Evolutionary conservation across 2,113 vertebrate genomes (phyloP).

Genomic region (Isurus oxyrinchus): DNA sequence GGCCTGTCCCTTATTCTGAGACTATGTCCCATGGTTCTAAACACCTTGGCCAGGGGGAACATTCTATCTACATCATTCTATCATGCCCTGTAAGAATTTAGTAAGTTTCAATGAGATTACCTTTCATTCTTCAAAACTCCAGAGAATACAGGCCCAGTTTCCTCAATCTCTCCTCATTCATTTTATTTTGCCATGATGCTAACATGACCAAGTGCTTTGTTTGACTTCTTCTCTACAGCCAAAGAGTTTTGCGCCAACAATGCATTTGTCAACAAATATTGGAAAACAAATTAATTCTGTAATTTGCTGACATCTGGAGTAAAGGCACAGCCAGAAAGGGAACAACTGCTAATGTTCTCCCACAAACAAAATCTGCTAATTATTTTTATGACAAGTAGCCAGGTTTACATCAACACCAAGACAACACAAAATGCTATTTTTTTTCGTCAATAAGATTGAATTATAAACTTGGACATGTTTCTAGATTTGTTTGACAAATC

Average conservation of each 20-base stretch:
- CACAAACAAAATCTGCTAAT: neutral
- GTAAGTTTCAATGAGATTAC: no score
- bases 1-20: no score
- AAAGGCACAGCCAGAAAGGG: neutral
- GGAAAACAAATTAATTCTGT: neutral
- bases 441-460: neutral
- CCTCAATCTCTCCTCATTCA: no score
- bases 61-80: no score
- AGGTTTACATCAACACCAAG: neutral
- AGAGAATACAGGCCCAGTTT: no score
- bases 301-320: neutral
- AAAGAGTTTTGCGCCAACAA: neutral
- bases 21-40: no score
- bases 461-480: neutral
- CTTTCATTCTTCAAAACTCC: no score
- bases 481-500: neutral
- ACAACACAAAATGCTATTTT: neutral
- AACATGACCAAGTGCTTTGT: neutral
- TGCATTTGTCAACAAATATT: neutral
- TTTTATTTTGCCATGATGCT: no score
- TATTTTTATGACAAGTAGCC: neutral
- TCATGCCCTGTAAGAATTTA: no score
- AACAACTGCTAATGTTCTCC: neutral
- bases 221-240: neutral
- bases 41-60: no score